These are phyloP conservation scores for Oreochromis grahami DNA, from an alignment of 2,797 vertebrate genomes.

Conservation along the genomic window DNA sequence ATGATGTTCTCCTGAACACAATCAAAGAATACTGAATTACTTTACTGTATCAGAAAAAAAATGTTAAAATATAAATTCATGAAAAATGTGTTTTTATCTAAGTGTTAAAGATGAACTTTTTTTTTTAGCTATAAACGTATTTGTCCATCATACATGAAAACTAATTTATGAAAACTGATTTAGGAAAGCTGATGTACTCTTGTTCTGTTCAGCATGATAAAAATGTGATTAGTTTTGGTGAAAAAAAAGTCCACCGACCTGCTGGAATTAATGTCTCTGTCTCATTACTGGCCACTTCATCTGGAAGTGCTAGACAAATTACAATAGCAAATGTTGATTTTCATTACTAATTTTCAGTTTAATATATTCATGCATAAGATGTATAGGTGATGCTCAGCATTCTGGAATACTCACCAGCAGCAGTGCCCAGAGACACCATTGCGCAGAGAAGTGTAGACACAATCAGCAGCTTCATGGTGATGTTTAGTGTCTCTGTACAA, in stretches of 20 bases:
- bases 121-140: neutral
- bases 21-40: neutral
- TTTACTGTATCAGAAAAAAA: neutral
- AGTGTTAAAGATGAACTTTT: neutral
- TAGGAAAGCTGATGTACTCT: neutral
- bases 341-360: neutral
- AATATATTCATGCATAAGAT: neutral
- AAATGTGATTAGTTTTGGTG: neutral
- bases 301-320: neutral
- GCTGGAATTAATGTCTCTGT: neutral
- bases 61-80: neutral
- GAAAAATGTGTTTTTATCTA: neutral
- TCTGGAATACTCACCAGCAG: neutral
- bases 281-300: fast-evolving
- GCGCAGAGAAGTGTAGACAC: neutral
- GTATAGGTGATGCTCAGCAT: neutral
- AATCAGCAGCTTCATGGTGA: neutral
- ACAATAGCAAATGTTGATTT: neutral
- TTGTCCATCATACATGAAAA: neutral
- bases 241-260: neutral
- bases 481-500: neutral
- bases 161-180: no score
- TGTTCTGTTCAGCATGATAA: neutral
- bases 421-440: neutral
- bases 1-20: neutral